Conservation (phyloP, 2,888 invertebrate genomes). For the Coenonympha glycerion region DNA sequence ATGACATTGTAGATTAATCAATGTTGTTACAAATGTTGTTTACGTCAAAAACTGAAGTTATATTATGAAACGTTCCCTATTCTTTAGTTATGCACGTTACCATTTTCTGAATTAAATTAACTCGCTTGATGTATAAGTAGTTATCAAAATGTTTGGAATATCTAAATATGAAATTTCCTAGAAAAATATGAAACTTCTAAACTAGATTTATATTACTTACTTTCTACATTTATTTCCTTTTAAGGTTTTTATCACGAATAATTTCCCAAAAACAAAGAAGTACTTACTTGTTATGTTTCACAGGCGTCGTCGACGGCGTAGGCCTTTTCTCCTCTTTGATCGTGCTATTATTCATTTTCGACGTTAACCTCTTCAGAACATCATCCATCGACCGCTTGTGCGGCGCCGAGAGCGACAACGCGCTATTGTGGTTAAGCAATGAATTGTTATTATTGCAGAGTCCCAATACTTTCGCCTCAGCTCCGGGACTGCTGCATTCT, state of each 20-base stretch:
- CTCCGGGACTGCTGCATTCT: conserved; percentile 83
- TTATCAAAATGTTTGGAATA: no score
- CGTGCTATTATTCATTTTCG: conserved; percentile 88
- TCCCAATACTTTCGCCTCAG: conserved; percentile 79
- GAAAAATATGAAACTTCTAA: no score
- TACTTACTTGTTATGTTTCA: conserved; percentile 75
- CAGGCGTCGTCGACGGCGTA: conserved; percentile 81
- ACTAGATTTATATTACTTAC: no score
- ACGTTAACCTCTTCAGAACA: conserved; percentile 89
- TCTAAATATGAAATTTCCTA: no score
- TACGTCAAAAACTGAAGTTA: not conserved
- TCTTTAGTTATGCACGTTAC: no score
- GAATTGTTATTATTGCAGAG: conserved; percentile 80
- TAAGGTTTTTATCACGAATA: not conserved
- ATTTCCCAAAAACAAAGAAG: no score
- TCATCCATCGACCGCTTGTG: conserved; percentile 92
- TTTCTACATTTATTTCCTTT: not conserved
- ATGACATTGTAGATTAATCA: conserved; percentile 29
- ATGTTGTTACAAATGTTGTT: conserved; percentile 16
- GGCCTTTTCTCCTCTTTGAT: conserved; percentile 83
- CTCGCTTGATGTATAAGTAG: no score
- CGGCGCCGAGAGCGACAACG: conserved; percentile 67
- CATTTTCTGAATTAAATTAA: no score
- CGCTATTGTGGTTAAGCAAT: conserved; percentile 78
- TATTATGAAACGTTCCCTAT: no score